Base-by-base conservation (phyloP, 2,888 invertebrate genomes). In the Agrochola circellaris region DNA sequence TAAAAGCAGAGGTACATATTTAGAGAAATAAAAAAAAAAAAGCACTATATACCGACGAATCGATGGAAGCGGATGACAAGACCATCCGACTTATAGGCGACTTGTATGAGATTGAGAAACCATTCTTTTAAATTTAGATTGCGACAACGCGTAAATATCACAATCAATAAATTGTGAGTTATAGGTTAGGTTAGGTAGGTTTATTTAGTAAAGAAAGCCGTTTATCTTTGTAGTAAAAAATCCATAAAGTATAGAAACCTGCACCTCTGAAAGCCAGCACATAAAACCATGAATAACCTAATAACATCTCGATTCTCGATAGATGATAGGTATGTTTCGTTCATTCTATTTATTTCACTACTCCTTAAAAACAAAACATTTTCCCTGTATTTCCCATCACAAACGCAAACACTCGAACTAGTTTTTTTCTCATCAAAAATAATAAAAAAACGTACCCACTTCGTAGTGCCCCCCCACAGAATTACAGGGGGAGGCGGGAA, bases 401-500 rank as follows among this genome's bases (percentile, higher is more conserved):
- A 64, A 58, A 77, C 17, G 77, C 72, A 82, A 82, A 82, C 83
- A 83, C 83, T 83, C 64, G 13, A 70, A 66, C 65, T 86, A 75
- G 73, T 84, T 67, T 73, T 79, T 76, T 79, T 65, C 71, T 38
- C 75, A 70, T 79, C 23, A 65, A 84, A 83, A 75, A 83, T 79
- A 83, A 84, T 78, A 75, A 86, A 82, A 82, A 83, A 75, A n/a
- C 61, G 23, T 72, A 56, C 64, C 26, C 73, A 66, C 73, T 77
- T 30, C 17, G 60, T 62, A 60, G 77, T 72, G 48, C 34, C 71
- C 61, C 79, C 64, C 60, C 62, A 71, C 65, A 73, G 79, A 85
- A 87, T 84, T 79, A 87, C 66, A 69, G 67, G 79, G 42, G 82
- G 83, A 54, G 81, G 65, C 75, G 71, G 56, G 67, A 70, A 85